These are phyloP conservation scores for Pipistrellus kuhlii DNA, from an alignment of 2,797 vertebrate species.

Conservation along the genomic window DNA sequence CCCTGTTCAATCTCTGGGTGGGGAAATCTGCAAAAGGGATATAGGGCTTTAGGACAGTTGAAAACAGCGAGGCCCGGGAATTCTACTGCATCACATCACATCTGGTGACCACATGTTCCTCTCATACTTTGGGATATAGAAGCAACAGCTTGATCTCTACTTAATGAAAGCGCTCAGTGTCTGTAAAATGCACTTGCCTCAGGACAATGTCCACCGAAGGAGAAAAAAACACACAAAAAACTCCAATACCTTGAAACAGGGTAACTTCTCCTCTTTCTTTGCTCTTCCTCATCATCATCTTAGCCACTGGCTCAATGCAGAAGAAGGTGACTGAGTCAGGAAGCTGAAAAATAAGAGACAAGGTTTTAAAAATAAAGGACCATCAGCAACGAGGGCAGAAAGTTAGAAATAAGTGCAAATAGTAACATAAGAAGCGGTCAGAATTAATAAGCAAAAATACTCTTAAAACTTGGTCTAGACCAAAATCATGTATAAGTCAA, in stretches of 20 bases:
- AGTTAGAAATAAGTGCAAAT: slow-evolving; percentile 28
- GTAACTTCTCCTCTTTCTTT: background rate
- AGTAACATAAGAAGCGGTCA: background rate
- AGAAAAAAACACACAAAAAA: background rate
- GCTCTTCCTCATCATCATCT: background rate
- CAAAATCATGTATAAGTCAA: background rate
- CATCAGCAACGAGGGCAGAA: background rate
- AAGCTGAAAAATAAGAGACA: background rate
- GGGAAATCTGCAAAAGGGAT: background rate
- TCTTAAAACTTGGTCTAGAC: background rate
- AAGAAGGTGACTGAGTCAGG: background rate
- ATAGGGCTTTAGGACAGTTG: background rate
- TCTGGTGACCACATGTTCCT: slow-evolving; percentile 52
- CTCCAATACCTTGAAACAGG: background rate
- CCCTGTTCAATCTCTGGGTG: background rate
- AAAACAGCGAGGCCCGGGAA: background rate
- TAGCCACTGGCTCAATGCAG: background rate
- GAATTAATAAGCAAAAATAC: background rate
- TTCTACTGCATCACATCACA: slow-evolving; percentile 59
- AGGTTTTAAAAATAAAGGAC: background rate
- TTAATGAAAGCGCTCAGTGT: background rate
- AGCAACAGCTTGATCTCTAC: slow-evolving; percentile 23
- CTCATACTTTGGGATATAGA: slow-evolving; percentile 46
- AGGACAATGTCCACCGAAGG: background rate
- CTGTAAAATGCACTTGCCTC: slow-evolving; percentile 39